These are phyloP conservation scores for Lophius piscatorius DNA, from an alignment of 2,113 vertebrate genomes.

Conservation along the genomic window DNA sequence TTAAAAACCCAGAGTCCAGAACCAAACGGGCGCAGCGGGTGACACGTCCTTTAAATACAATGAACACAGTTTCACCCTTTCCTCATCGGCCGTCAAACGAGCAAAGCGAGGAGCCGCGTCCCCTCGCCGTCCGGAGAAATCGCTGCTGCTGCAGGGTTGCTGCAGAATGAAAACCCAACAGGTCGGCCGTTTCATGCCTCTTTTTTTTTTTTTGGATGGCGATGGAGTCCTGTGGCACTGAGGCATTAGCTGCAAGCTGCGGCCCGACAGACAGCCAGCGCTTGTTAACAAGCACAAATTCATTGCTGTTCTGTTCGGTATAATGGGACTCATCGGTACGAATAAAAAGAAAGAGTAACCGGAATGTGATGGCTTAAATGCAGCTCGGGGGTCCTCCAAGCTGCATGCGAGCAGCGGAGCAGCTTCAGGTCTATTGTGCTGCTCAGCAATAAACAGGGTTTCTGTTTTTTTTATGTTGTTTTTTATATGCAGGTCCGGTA, in stretches of 20 bases:
- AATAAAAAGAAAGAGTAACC: too few relatives aligned
- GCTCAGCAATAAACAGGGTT: conserved; percentile 27
- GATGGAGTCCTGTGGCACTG: conserved; percentile 20
- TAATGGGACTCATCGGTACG: conserved; percentile 16
- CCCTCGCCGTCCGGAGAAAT: conserved; percentile 27
- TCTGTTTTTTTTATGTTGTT: conserved; percentile 38
- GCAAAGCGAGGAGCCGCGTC: conserved; percentile 13
- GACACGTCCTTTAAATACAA: conserved; percentile 42
- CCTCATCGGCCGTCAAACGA: conserved; percentile 31
- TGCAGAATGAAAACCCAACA: conserved; percentile 13
- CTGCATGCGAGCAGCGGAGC: conserved; percentile 25
- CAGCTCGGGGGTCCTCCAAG: too few relatives aligned
- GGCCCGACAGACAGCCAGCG: conserved; percentile 23
- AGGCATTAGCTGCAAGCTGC: conserved; percentile 17
- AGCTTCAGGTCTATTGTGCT: conserved; percentile 25
- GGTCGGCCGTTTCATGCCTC: conserved; percentile 22
- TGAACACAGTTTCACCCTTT: conserved; percentile 13
- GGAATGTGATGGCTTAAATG: too few relatives aligned
- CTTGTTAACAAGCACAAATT: conserved; percentile 40
- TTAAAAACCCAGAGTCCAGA: conserved; percentile 13
- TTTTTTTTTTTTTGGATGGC: conserved; percentile 33
- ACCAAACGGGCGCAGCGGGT: conserved; percentile 24
- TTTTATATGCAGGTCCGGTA: conserved; percentile 51
- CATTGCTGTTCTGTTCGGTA: conserved; percentile 18
- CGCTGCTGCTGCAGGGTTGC: conserved; percentile 18